A percentile compares a stretch with the other conserved stretches of the same genome.
Conservation (phyloP, 2,888 invertebrate genomes). For the Anticlea derivata region DNA sequence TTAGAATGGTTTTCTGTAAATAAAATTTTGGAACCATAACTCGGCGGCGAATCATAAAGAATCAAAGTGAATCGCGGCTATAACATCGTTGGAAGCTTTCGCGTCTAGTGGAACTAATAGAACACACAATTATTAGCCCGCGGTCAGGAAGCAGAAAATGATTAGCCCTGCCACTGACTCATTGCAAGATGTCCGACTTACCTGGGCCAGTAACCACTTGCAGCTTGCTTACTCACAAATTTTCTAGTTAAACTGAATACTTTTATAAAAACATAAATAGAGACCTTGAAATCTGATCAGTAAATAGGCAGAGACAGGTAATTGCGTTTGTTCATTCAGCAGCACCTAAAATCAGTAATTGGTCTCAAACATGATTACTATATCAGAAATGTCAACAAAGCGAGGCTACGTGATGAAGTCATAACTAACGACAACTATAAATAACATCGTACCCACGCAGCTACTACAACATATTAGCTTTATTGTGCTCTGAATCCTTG, state of each 20-base stretch:
- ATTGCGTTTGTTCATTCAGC: slow-evolving; percentile 34
- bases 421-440: slow-evolving; percentile 70
- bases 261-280: slow-evolving; percentile 29
- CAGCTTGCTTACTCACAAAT: slow-evolving; percentile 52
- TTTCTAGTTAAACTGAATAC: slow-evolving; percentile 42
- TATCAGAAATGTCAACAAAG: slow-evolving; percentile 53
- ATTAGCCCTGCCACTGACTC: slow-evolving; percentile 67
- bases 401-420: slow-evolving; percentile 68
- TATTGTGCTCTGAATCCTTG: slow-evolving; percentile 46
- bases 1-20: slow-evolving; percentile 14
- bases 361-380: slow-evolving; percentile 39
- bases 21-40: slow-evolving; percentile 13
- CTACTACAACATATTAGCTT: slow-evolving; percentile 55
- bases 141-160: slow-evolving; percentile 71
- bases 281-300: slow-evolving; percentile 35
- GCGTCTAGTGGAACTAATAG: slow-evolving; percentile 73
- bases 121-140: slow-evolving; percentile 63
- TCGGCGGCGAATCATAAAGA: slow-evolving; percentile 47
- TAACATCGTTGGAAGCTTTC: slow-evolving; percentile 57
- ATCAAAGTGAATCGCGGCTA: slow-evolving; percentile 54
- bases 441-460: slow-evolving; percentile 68
- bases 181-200: slow-evolving; percentile 55
- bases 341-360: slow-evolving; percentile 34
- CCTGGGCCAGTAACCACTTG: too few relatives aligned
- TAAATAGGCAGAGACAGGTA: slow-evolving; percentile 25